These are phyloP conservation scores for Polydrusus tereticollis DNA, from an alignment of 2,888 invertebrate genomes.

Conservation along the genomic window DNA sequence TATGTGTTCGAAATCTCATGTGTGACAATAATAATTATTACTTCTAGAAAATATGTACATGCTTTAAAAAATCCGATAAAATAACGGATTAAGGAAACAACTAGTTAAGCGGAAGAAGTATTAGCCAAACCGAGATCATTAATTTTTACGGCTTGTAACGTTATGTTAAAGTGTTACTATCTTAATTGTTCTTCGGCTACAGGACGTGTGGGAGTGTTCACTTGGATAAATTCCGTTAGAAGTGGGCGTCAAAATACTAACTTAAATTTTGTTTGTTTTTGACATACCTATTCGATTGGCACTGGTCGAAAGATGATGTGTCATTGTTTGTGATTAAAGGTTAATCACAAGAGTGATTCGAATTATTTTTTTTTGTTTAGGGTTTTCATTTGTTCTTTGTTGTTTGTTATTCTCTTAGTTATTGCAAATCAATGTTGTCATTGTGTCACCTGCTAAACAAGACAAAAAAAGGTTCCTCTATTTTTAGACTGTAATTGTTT, in stretches of 20 bases:
- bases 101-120: constrained; percentile 39
- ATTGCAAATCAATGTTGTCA: too few species aligned
- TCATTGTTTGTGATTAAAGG: neutral
- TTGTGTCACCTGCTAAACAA: too few species aligned
- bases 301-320: constrained; percentile 6
- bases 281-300: constrained; percentile 7
- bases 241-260: constrained; percentile 28
- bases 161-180: neutral
- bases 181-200: constrained; percentile 34
- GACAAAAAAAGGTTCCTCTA: too few species aligned
- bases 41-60: too few species aligned
- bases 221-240: constrained; percentile 27
- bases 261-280: constrained; percentile 5
- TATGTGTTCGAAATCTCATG: too few species aligned
- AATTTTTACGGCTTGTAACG: constrained; percentile 43
- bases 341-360: neutral
- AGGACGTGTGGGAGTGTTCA: constrained; percentile 28
- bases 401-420: too few species aligned
- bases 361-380: neutral
- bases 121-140: constrained; percentile 40
- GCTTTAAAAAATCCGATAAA: too few species aligned
- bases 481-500: too few species aligned
- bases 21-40: too few species aligned
- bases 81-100: too few species aligned
- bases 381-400: neutral